A percentile compares a stretch with the other conserved stretches of the same genome.
Conservation (phyloP, 2,888 invertebrate genomes). For the Stramonita haemastoma region DNA sequence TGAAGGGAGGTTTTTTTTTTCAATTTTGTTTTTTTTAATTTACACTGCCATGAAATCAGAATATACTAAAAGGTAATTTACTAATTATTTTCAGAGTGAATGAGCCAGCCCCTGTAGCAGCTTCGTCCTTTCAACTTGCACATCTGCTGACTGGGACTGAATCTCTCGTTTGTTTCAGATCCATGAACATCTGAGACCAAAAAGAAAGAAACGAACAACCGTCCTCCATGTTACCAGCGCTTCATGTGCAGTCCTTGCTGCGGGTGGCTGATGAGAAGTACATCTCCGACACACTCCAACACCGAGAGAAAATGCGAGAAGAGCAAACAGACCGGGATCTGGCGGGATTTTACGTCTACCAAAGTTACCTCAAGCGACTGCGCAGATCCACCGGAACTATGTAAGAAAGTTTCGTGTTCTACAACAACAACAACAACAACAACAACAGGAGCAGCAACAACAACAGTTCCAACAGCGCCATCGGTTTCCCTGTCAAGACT, state of each 20-base stretch:
- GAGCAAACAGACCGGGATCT: constrained; percentile 8
- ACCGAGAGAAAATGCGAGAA: constrained; percentile 37
- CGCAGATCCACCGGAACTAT: constrained; percentile 43
- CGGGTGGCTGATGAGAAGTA: constrained; percentile 23
- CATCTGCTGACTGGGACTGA: no score
- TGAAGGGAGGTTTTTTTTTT: no score
- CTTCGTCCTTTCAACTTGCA: no score
- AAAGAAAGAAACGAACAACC: no score
- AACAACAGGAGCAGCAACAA: background rate
- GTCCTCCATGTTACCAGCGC: background rate
- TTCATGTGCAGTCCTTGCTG: constrained; percentile 17
- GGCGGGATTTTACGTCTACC: constrained; percentile 43
- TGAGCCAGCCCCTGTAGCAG: no score
- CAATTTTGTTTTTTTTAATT: no score
- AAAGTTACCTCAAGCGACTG: constrained; percentile 43
- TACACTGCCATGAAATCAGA: no score
- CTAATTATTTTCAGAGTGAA: no score
- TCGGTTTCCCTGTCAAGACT: background rate
- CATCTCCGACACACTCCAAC: background rate
- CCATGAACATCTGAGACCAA: no score
- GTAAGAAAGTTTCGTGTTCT: constrained; percentile 19
- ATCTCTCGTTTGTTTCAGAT: no score
- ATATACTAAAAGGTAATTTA: no score
- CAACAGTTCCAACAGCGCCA: background rate
- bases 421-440: constrained; percentile 1